Base-by-base conservation (phyloP, 2,888 invertebrate species). In the Hipparchia sbordonii region DNA sequence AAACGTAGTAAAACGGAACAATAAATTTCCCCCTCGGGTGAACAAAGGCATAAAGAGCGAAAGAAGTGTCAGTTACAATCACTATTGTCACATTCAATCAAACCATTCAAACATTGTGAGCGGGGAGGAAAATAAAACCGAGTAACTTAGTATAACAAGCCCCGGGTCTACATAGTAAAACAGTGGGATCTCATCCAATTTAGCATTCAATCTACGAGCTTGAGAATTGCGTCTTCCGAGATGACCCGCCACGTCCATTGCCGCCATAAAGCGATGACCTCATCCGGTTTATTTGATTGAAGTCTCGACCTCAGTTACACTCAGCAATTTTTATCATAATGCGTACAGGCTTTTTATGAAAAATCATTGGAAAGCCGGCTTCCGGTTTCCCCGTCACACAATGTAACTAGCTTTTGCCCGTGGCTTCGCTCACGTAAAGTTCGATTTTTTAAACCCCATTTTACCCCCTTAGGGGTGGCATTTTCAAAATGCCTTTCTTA, bases 141-240 rank as follows among this genome's bases (percentile, higher is more conserved):
- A 68, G 82, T 81, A 84, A 87, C 84, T 84, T 82, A 82, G 82
- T 85, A 84, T 87, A 88, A 87, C 89, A 84, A 89, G 86, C 84
- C 82, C 83, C 82, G 83, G 88, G 85, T 85, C 87, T 87, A 88
- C 88, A 91, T 87, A 89, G 89, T 91, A 91, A 91, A 91, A 90
- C 89, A 88, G 87, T 87, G 85, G 88, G 90, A 89, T 89, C 90
- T 92, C 92, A 90, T 92, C 92, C 92, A 92, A 93, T 93, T 92
- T 92, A 91, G 91, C 91, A 93, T 93, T 91, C 91, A 92, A 92
- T 92, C 92, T 92, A 92, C 92, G 91, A 90, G 90, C 90, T 84
- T 90, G 88, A 87, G 91, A 91, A 93, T 92, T 86, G 91, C 90
- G 90, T 88, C 90, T 88, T 89, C 84, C 84, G 87, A 91, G 92